phyloP scores from a whole-genome alignment of 2,113 vertebrate species.

The Atherinomorus stipes region DNA sequence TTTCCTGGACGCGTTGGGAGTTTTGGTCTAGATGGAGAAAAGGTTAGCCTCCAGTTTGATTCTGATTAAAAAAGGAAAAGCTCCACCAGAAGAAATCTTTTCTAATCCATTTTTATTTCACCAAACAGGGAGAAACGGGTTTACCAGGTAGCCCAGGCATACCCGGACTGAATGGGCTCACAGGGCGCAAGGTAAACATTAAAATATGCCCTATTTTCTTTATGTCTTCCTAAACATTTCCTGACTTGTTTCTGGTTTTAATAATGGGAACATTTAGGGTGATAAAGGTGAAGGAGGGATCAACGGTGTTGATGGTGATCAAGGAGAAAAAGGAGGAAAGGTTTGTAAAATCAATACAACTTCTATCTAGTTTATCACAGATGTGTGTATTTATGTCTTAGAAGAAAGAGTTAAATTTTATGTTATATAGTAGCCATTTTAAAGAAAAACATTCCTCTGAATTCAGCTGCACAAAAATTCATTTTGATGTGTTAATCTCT shows the following conservation, averaged over 20 bases:
- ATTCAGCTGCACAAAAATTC: not conserved
- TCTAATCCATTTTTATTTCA: not conserved
- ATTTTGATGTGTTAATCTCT: not conserved
- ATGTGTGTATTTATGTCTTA: not conserved
- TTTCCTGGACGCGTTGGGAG: constrained; percentile 82
- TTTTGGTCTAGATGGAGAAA: constrained; percentile 80
- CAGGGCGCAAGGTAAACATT: constrained; percentile 83
- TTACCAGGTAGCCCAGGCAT: constrained; percentile 81
- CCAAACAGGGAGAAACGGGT: constrained; percentile 85
- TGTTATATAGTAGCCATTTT: no score
- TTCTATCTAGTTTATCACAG: not conserved
- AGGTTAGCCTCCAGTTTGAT: constrained; percentile 71
- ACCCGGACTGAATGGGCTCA: constrained; percentile 80
- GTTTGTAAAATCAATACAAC: constrained; percentile 64
- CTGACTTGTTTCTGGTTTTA: not conserved
- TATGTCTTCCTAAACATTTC: not conserved
- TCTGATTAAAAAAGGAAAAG: not conserved
- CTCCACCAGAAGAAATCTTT: not conserved
- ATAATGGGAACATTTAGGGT: constrained; percentile 76
- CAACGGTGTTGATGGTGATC: constrained; percentile 76
- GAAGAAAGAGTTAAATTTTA: no score
- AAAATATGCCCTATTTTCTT: not conserved
- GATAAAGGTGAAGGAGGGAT: constrained; percentile 82
- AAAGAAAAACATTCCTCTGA: not conserved
- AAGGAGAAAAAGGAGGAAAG: constrained; percentile 88